Conservation (phyloP, 2,797 vertebrate genomes). For the Tapera naevia region DNA sequence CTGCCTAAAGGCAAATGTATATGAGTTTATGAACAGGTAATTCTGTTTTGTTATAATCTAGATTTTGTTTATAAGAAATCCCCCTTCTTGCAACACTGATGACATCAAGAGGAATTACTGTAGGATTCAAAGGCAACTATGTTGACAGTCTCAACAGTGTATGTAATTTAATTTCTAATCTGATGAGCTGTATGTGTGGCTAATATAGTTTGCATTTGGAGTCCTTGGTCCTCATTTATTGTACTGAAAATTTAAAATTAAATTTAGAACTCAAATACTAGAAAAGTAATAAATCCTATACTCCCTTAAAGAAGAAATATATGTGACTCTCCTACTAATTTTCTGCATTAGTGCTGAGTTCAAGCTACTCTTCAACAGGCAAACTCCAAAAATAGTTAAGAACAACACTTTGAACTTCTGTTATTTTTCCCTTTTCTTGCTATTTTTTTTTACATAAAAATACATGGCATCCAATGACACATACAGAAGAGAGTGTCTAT, state of each 20-base stretch:
- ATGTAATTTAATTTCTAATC: conserved; percentile 60
- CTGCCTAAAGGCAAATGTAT: conserved; percentile 46
- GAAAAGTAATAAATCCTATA: neutral
- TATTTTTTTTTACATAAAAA: neutral
- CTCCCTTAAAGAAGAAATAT: neutral
- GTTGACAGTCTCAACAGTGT: conserved; percentile 29
- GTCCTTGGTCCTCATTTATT: neutral
- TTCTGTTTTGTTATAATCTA: conserved; percentile 61
- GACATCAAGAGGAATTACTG: conserved; percentile 54
- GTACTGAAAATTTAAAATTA: neutral
- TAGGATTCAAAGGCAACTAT: conserved; percentile 52
- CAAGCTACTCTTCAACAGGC: neutral
- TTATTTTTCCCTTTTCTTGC: neutral
- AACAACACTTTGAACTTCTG: neutral
- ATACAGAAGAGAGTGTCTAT: neutral
- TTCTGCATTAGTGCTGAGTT: neutral
- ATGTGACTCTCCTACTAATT: neutral
- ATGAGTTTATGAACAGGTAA: conserved; percentile 45
- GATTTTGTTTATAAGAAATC: conserved; percentile 58
- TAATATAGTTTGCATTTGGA: conserved; percentile 7
- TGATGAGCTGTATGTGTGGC: conserved; percentile 14
- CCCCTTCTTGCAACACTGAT: conserved; percentile 45
- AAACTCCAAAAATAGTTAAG: neutral
- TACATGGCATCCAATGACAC: neutral
- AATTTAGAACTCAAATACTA: neutral